Evolutionary conservation across 2,888 invertebrate species (phyloP), one percentile per base, ranked within the genome.

Genomic region (Chaitophorus viminalis): DNA sequence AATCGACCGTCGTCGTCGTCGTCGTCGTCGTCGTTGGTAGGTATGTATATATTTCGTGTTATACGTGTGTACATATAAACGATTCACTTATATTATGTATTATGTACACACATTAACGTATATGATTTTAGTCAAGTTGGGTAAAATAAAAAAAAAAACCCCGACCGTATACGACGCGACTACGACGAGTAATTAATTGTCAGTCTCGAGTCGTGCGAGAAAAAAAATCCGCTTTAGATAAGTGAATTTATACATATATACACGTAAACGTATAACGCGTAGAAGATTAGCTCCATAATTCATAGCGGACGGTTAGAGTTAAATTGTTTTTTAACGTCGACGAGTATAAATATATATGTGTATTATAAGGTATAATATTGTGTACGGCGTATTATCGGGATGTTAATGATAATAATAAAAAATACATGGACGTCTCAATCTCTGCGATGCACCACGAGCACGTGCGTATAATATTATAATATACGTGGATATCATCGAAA

Each of bases 321-420:
- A 54, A 85, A 85, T 77, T 33, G 77, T 70, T 85, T 85, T 84
- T 76, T 84, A 31, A 74, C 25, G 65, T 52, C 39, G 75, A 39
- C 29, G 60, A n/a, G 46, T n/a, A n/a, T 4, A 9, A 1, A 9
- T 46, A 9, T 46, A 6, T 39, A 6, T 39, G 3, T 39, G 36
- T 39, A 6, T 39, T 3, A 5, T 3, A 3, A 6, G 3, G 36
- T 39, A 6, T 39, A 6, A 6, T 39, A 6, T 39, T 6, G 36
- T 6, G 36, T 6, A 21, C 39, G 68, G 36, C 36, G 31, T 18
- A 36, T 46, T 39, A 9, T 9, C 68, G 39, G 31, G 33, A 46
- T 77, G 77, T 77, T 52, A 77, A 85, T 68, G 68, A 77, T 77
- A 85, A 46, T 65, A 54, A 54, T 54, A 31, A 81, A 52, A 84